Evolutionary conservation across 64 coral and sea anemone genomes (phyloP).

Genomic region (Exaiptasia diaphana): DNA sequence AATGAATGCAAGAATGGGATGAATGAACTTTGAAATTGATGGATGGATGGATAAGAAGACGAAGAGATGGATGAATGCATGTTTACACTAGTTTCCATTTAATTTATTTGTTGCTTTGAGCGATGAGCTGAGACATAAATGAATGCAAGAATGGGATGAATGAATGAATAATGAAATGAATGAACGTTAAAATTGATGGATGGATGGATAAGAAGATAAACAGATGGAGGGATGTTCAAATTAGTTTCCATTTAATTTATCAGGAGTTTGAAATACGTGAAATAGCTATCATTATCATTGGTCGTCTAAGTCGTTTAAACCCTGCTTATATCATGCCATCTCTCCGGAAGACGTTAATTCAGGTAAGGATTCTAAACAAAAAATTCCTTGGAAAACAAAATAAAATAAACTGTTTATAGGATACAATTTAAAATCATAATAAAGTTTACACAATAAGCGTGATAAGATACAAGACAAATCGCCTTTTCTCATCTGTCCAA

Average conservation of each 20-base stretch:
- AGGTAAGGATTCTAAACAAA: slow-evolving; percentile 29
- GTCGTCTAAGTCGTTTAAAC: slow-evolving; percentile 88
- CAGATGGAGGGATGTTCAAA: too few species aligned
- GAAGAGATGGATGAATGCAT: too few species aligned
- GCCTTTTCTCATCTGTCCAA: too few species aligned
- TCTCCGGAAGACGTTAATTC: slow-evolving; percentile 89
- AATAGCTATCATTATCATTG: slow-evolving; percentile 88
- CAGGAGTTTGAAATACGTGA: slow-evolving; percentile 99
- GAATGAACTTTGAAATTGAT: too few species aligned
- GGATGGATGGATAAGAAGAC: too few species aligned
- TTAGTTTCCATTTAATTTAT: background rate
- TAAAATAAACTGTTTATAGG: background rate
- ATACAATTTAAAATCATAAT: background rate
- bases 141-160: background rate
- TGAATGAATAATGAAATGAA: too few species aligned
- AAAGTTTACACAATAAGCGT: background rate
- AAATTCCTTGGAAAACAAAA: too few species aligned
- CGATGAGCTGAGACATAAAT: slow-evolving; percentile 71
- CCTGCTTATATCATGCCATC: slow-evolving; percentile 97
- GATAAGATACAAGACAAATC: background rate
- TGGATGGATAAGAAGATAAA: too few species aligned
- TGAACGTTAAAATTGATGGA: too few species aligned
- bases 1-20: background rate
- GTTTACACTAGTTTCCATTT: background rate
- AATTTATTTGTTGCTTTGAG: background rate